These are phyloP conservation scores for Struthidea cinerea DNA, from an alignment of 2,113 vertebrate species.

Conservation along the genomic window DNA sequence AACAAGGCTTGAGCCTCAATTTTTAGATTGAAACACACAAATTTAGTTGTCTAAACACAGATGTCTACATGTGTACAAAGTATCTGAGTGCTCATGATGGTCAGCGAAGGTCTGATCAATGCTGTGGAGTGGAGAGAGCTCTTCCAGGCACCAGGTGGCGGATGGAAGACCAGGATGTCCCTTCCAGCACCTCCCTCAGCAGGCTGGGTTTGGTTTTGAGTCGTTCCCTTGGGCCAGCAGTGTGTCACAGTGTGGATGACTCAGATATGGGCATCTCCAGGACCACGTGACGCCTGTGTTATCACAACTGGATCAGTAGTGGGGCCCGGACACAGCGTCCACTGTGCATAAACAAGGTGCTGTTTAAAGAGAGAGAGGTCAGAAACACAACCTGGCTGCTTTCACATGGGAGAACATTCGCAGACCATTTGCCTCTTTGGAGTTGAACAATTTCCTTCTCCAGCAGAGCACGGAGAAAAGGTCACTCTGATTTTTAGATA, in stretches of 20 bases:
- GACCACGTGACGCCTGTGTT: not conserved
- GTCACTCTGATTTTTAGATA: not conserved
- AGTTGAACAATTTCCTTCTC: not conserved
- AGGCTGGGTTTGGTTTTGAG: not conserved
- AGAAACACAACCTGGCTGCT: not conserved
- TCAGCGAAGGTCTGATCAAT: not conserved
- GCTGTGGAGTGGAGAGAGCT: not conserved
- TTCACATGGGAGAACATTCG: not conserved
- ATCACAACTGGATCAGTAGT: not conserved
- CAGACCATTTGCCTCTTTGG: not conserved
- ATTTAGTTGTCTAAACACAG: not conserved
- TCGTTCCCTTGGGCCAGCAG: not conserved
- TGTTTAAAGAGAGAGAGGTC: not conserved
- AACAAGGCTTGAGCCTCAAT: not conserved
- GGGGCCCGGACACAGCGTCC: accelerated
- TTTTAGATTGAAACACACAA: not conserved
- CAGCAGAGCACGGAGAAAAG: not conserved
- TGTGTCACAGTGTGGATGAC: not conserved
- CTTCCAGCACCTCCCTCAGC: not conserved
- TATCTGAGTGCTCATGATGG: not conserved
- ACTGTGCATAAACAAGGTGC: not conserved
- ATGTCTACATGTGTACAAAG: not conserved
- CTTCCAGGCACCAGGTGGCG: not conserved
- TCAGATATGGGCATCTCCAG: not conserved
- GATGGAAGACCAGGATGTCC: not conserved